phyloP scores from a whole-genome alignment of 2,797 vertebrate genomes.

The Sciurus vulgaris region DNA sequence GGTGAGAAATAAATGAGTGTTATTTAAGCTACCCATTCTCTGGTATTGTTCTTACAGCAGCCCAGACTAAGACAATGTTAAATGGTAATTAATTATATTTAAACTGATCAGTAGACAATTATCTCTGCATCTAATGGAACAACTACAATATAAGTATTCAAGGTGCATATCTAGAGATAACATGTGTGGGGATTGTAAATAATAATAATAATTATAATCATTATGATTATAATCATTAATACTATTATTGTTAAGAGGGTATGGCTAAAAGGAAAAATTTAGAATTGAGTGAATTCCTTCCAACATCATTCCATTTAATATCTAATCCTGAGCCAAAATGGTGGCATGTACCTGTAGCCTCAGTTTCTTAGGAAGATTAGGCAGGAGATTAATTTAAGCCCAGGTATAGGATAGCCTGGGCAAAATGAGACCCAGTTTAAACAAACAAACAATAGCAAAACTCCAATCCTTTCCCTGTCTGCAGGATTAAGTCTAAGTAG shows the following conservation, averaged over 20 bases:
- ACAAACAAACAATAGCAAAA: neutral
- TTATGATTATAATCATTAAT: no score
- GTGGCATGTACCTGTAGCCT: no score
- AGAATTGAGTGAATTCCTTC: neutral
- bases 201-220: no score
- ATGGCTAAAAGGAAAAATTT: neutral
- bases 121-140: neutral
- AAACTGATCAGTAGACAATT: neutral
- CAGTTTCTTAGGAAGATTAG: neutral
- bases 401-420: neutral
- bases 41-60: neutral
- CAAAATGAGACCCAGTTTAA: neutral
- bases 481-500: neutral
- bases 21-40: neutral
- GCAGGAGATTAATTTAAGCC: neutral
- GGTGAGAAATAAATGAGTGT: neutral
- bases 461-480: neutral
- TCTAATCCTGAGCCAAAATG: neutral
- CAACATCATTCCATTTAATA: neutral
- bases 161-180: neutral
- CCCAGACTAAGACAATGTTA: neutral
- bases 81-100: neutral
- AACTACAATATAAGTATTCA: neutral
- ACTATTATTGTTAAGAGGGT: neutral
- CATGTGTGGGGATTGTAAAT: neutral